Conservation (phyloP, 2,797 vertebrate genomes). For the Lagorchestes hirsutus region DNA sequence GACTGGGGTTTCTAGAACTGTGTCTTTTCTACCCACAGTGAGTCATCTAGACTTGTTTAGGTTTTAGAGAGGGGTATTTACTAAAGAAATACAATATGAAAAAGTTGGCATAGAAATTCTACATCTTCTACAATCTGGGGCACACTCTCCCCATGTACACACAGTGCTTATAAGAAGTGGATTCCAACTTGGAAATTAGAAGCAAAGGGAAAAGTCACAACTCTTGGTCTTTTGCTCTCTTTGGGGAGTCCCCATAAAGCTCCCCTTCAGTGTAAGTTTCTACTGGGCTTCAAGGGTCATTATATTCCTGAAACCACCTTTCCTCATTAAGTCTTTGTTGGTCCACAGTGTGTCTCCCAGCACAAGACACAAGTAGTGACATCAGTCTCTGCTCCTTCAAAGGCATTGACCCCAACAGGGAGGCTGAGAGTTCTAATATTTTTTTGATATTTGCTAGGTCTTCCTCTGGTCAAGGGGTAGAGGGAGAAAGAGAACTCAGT, state of each 20-base stretch:
- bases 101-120: background rate
- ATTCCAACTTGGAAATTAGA: background rate
- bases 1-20: background rate
- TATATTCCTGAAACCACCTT: background rate
- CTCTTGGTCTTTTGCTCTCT: background rate
- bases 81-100: background rate
- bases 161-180: background rate
- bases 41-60: background rate
- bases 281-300: background rate
- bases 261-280: background rate
- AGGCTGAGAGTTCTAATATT: background rate
- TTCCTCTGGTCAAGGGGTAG: background rate
- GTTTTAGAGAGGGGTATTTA: background rate
- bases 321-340: background rate
- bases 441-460: background rate
- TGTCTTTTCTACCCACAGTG: background rate
- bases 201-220: too few species aligned
- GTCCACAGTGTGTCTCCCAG: background rate
- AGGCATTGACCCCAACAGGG: background rate
- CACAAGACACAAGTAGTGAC: background rate
- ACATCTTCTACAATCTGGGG: fast-evolving
- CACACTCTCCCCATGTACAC: background rate
- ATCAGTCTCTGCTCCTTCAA: background rate
- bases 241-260: too few species aligned
- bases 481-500: background rate